Conservation (phyloP, 2,113 vertebrate species). For the Rhadina sibilatrix region DNA sequence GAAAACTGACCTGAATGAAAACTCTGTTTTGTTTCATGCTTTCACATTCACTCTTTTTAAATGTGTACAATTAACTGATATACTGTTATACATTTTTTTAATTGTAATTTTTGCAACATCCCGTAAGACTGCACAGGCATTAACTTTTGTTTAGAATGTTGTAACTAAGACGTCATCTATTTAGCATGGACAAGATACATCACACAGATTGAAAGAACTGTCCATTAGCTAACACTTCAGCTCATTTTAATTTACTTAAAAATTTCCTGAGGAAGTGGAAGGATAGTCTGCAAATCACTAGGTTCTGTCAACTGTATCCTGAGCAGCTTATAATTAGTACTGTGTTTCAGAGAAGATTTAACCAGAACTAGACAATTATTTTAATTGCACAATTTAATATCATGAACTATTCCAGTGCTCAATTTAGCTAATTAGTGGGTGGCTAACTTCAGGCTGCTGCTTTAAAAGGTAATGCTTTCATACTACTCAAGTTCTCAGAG, state of each 20-base stretch:
- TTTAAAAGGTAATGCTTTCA: not conserved
- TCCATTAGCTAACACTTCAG: not conserved
- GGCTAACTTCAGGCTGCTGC: not conserved
- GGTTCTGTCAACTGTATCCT: not conserved
- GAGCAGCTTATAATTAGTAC: not conserved
- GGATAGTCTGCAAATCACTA: not conserved
- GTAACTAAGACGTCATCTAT: not conserved
- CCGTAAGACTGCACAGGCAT: not conserved
- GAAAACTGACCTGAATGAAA: not conserved
- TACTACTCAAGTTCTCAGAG: not conserved
- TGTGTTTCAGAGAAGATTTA: not conserved
- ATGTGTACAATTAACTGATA: not conserved
- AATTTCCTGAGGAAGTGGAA: not conserved
- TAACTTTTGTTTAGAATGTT: not conserved
- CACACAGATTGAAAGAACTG: not conserved
- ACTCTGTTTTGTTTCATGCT: not conserved
- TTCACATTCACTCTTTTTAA: not conserved
- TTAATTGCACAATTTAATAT: not conserved
- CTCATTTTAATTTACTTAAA: not conserved
- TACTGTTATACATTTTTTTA: fast-evolving
- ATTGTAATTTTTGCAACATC: not conserved
- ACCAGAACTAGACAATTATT: not conserved
- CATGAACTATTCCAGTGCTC: not conserved
- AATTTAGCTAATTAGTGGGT: not conserved
- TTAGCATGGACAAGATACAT: not conserved